A percentile compares a stretch with the other conserved stretches of the same genome.
These are phyloP conservation scores for Eueides isabella DNA, from an alignment of 1,140 invertebrate species.

Conservation along the genomic window DNA sequence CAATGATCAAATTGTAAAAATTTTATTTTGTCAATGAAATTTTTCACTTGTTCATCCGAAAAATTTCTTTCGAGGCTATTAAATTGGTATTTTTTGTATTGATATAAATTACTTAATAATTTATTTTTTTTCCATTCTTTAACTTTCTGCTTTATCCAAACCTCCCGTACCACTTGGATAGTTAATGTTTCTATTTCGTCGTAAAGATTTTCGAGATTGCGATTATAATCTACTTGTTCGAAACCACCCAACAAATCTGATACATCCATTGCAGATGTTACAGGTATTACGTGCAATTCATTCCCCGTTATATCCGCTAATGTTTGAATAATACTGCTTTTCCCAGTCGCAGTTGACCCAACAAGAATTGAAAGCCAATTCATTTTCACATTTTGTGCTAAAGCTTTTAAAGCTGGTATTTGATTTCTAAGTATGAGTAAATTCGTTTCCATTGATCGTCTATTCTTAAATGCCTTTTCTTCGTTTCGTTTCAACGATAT, in stretches of 20 bases:
- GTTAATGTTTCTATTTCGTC: slow-evolving; percentile 68
- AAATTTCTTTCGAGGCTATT: slow-evolving; percentile 63
- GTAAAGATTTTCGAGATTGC: slow-evolving; percentile 68
- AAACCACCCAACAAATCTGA: slow-evolving; percentile 97
- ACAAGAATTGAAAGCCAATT: slow-evolving; percentile 96
- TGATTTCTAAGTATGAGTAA: slow-evolving; percentile 87
- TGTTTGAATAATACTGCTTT: slow-evolving; percentile 90
- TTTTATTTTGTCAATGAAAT: slow-evolving; percentile 81
- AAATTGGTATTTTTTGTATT: slow-evolving; percentile 57
- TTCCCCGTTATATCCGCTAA: slow-evolving; percentile 89
- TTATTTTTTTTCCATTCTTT: slow-evolving; percentile 55
- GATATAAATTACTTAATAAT: slow-evolving; percentile 56
- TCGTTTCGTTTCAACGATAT: slow-evolving; percentile 77
- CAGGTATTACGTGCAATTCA: slow-evolving; percentile 89
- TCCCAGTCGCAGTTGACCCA: slow-evolving; percentile 90
- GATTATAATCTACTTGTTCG: slow-evolving; percentile 91
- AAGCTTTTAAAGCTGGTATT: slow-evolving; percentile 85
- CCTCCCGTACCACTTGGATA: slow-evolving; percentile 55
- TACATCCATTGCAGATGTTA: slow-evolving; percentile 97
- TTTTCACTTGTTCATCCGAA: slow-evolving; percentile 81
- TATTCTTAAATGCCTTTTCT: slow-evolving; percentile 69
- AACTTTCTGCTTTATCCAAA: slow-evolving; percentile 53
- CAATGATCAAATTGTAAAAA: slow-evolving; percentile 75
- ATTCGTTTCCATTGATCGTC: slow-evolving; percentile 71
- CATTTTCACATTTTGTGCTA: slow-evolving; percentile 93